Evolutionary conservation across 1,140 invertebrate genomes (phyloP).

Genomic region (Meloidogyne hapla): DNA sequence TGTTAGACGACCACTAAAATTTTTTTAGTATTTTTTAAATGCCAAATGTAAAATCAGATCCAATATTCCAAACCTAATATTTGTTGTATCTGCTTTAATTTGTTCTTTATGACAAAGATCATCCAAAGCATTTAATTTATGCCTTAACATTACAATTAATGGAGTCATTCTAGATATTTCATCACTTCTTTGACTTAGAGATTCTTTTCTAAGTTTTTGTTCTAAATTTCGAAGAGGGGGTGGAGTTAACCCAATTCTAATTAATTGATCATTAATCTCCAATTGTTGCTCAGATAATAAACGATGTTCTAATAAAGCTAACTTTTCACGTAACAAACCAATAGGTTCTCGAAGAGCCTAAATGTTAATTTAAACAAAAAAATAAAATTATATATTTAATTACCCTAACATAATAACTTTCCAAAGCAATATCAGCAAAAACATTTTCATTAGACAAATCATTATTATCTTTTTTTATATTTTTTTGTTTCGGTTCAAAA

Average conservation of each 20-base stretch:
- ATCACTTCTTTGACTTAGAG: slow-evolving; percentile 31
- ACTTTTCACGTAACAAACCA: slow-evolving; percentile 40
- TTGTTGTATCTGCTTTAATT: background rate
- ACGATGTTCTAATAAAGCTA: slow-evolving; percentile 41
- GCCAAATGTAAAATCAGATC: no score
- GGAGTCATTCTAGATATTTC: slow-evolving; percentile 57
- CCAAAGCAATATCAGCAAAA: slow-evolving; percentile 2
- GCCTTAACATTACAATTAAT: slow-evolving; percentile 48
- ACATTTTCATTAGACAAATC: slow-evolving; percentile 1
- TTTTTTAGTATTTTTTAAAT: no score
- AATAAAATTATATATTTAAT: background rate
- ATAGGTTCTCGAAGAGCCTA: slow-evolving; percentile 49
- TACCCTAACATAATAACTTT: background rate
- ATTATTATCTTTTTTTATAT: slow-evolving; percentile 24
- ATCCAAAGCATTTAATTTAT: slow-evolving; percentile 52
- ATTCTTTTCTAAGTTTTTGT: slow-evolving; percentile 19
- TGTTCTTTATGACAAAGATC: slow-evolving; percentile 37
- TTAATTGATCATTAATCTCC: slow-evolving; percentile 40
- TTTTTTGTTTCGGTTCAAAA: slow-evolving; percentile 10
- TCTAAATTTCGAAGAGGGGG: background rate
- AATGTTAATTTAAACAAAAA: background rate
- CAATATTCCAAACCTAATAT: slow-evolving; percentile 3
- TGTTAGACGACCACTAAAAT: slow-evolving; percentile 34
- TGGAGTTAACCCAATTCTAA: slow-evolving; percentile 23
- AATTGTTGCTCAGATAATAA: slow-evolving; percentile 47